Evolutionary conservation across 1,140 invertebrate genomes (phyloP).

Genomic region (Mizuhopecten yessoensis): DNA sequence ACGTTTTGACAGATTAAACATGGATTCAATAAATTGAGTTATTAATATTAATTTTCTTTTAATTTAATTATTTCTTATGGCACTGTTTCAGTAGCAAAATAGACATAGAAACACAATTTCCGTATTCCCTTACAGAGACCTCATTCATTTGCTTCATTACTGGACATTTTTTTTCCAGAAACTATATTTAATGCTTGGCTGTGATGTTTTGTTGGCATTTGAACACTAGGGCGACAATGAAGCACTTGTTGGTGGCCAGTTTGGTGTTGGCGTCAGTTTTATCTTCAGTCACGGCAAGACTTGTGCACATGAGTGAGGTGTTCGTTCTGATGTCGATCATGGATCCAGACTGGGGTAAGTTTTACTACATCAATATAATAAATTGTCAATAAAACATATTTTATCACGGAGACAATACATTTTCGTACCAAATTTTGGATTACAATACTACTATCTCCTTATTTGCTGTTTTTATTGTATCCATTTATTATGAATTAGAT

Average conservation of each 20-base stretch:
- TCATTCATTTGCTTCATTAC: background rate
- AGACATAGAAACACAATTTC: background rate
- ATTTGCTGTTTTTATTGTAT: background rate
- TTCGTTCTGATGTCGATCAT: conserved; percentile 5
- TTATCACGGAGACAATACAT: no score
- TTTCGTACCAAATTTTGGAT: no score
- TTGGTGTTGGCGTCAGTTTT: background rate
- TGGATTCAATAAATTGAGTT: no score
- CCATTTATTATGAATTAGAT: no score
- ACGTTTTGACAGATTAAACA: no score
- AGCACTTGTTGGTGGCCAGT: background rate
- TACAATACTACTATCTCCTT: background rate
- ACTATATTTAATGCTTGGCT: background rate
- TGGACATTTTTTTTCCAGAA: background rate
- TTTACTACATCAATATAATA: no score
- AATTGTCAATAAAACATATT: no score
- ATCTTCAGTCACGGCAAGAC: background rate
- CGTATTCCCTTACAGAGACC: background rate
- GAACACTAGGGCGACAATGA: background rate
- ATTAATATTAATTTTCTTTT: no score
- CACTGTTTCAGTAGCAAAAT: no score
- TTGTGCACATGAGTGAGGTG: background rate
- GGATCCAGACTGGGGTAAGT: conserved; percentile 15
- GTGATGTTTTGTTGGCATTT: background rate
- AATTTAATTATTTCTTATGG: no score